These are phyloP conservation scores for Conus ventricosus DNA, from an alignment of 1,140 invertebrate species.

Conservation along the genomic window DNA sequence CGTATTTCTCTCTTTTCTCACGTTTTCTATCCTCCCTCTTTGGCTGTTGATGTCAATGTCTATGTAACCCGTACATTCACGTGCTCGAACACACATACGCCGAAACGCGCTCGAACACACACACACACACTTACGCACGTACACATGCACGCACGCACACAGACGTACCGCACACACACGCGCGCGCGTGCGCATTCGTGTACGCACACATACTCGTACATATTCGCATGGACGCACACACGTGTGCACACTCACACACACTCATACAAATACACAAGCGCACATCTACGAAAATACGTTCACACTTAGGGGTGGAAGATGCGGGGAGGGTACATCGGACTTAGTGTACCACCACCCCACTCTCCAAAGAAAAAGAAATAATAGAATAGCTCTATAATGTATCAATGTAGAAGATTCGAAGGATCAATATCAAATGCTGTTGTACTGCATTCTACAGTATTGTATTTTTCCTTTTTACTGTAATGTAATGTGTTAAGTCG, in stretches of 20 bases:
- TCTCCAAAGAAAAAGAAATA: background rate
- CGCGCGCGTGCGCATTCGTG: background rate
- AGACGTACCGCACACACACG: background rate
- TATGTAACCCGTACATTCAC: background rate
- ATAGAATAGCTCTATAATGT: background rate
- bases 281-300: background rate
- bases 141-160: constrained; percentile 14
- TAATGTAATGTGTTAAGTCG: no score
- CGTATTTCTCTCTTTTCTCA: background rate
- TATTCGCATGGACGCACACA: background rate
- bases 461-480: no score
- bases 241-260: no score
- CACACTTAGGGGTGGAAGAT: background rate
- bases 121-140: constrained; percentile 16
- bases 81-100: background rate
- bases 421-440: no score
- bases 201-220: background rate
- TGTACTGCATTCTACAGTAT: no score
- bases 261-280: background rate
- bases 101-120: background rate
- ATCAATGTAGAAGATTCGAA: no score
- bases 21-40: background rate
- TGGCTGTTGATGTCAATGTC: background rate
- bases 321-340: no score
- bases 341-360: background rate